phyloP scores from a whole-genome alignment of 1,140 invertebrate genomes.

The Subanguina moxae region DNA sequence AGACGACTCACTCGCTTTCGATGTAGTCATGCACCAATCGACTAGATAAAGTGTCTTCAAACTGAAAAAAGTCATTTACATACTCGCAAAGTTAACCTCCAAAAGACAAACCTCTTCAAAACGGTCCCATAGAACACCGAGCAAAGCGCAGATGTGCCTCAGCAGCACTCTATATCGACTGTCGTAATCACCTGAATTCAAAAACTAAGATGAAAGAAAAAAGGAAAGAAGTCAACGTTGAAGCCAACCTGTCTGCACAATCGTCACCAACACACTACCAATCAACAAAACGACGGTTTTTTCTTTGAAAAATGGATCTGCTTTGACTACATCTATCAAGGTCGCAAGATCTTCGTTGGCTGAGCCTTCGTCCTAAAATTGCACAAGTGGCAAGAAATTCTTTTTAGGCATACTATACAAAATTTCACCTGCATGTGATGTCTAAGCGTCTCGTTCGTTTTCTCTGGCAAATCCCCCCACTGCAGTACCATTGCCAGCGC shows the following conservation, averaged over 20 bases:
- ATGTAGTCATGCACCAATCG: constrained; percentile 46
- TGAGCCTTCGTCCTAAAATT: constrained; percentile 27
- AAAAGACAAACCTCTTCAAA: constrained; percentile 56
- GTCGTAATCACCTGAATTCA: constrained; percentile 61
- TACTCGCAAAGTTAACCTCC: too few species aligned
- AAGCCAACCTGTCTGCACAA: constrained; percentile 23
- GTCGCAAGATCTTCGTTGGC: constrained; percentile 32
- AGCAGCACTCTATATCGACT: constrained; percentile 61
- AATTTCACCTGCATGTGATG: constrained; percentile 30
- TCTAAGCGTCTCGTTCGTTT: constrained; percentile 42
- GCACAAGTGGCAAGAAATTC: background rate
- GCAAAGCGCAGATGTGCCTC: constrained; percentile 59
- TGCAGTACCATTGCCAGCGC: constrained; percentile 45
- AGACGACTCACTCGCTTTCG: constrained; percentile 53
- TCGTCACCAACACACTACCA: constrained; percentile 31
- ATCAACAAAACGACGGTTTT: constrained; percentile 37
- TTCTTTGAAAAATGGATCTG: constrained; percentile 31
- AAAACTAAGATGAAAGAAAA: constrained; percentile 9
- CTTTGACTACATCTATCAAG: constrained; percentile 39
- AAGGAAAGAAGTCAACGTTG: constrained; percentile 9
- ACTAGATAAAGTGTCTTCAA: constrained; percentile 51
- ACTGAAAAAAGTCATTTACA: constrained; percentile 28
- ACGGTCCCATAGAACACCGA: constrained; percentile 60
- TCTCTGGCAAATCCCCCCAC: constrained; percentile 44
- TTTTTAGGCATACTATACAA: constrained; percentile 9